These are phyloP conservation scores for Nannobrachium achirus DNA, from an alignment of 2,113 vertebrate species.

Conservation along the genomic window DNA sequence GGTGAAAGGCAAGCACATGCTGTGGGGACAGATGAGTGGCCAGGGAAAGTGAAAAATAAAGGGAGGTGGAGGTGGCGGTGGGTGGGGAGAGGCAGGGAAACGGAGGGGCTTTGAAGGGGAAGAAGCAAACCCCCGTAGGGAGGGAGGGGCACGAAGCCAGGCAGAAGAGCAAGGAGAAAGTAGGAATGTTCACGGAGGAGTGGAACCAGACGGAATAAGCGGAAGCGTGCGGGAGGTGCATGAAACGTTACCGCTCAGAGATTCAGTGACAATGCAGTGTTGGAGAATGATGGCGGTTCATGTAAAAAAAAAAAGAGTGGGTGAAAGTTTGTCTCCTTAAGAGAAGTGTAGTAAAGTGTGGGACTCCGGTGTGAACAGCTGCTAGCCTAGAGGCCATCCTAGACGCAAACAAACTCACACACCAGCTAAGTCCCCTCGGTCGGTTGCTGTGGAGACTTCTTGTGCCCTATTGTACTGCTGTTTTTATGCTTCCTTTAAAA, in stretches of 20 bases:
- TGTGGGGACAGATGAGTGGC: constrained; percentile 72
- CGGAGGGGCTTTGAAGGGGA: constrained; percentile 71
- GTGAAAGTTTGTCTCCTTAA: constrained; percentile 19
- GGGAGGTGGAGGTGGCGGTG: constrained; percentile 25
- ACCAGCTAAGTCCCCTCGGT: constrained; percentile 59
- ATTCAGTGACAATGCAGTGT: not conserved
- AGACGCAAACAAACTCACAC: constrained; percentile 53
- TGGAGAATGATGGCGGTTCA: not conserved
- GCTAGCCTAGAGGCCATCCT: constrained; percentile 54
- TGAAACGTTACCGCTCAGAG: not conserved
- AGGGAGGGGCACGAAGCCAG: constrained; percentile 60
- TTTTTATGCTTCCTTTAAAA: constrained; percentile 46
- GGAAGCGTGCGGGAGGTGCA: too few species aligned
- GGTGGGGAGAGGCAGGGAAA: constrained; percentile 46
- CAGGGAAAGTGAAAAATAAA: constrained; percentile 41
- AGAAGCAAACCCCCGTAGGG: constrained; percentile 68
- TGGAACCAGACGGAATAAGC: constrained; percentile 14
- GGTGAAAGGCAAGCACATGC: constrained; percentile 74
- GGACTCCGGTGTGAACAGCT: constrained; percentile 68
- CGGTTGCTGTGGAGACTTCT: constrained; percentile 78
- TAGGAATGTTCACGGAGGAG: constrained; percentile 61
- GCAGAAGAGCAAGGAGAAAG: constrained; percentile 72
- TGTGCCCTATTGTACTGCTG: constrained; percentile 71
- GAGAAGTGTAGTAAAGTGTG: constrained; percentile 16
- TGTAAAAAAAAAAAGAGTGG: constrained; percentile 1